A percentile compares a stretch with the other conserved stretches of the same genome.
Conservation (phyloP, 1,140 invertebrate genomes). For the Drosophila leontia region DNA sequence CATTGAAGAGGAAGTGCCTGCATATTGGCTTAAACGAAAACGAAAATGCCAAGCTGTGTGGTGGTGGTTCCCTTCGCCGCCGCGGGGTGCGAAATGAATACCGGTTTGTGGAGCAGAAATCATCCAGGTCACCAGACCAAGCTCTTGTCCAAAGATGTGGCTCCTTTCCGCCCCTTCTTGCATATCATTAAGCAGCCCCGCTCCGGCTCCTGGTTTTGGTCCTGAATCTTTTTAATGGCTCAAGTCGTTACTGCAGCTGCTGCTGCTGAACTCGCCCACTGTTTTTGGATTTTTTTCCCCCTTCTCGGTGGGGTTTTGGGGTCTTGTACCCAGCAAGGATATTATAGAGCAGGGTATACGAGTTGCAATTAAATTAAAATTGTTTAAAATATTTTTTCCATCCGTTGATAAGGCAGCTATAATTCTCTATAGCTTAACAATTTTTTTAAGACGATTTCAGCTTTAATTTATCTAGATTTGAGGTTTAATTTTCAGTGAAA, state of each 20-base stretch:
- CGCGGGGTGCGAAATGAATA: slow-evolving; percentile 4
- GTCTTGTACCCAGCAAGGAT: neutral
- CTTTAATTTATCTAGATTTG: too few relatives aligned
- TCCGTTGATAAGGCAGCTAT: neutral
- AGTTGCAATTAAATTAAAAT: neutral
- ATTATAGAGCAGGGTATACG: neutral
- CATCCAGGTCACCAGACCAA: slow-evolving; percentile 45
- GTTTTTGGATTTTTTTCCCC: slow-evolving; percentile 2
- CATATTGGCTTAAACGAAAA: slow-evolving; percentile 71
- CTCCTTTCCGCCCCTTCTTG: slow-evolving; percentile 20
- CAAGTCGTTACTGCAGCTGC: slow-evolving; percentile 81
- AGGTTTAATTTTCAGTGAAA: too few relatives aligned
- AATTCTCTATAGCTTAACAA: too few relatives aligned
- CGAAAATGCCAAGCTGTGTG: slow-evolving; percentile 24
- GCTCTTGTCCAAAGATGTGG: slow-evolving; percentile 19
- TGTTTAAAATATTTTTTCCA: neutral
- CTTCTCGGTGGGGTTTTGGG: neutral
- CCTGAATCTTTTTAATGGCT: slow-evolving; percentile 74
- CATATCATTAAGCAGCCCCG: slow-evolving; percentile 66
- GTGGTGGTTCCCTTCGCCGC: neutral
- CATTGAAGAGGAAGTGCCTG: slow-evolving; percentile 55
- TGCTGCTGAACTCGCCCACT: slow-evolving; percentile 43
- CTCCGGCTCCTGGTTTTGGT: neutral
- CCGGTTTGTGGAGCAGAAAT: slow-evolving; percentile 22
- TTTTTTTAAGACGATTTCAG: too few relatives aligned